Evolutionary conservation across 2,888 invertebrate species (phyloP), one percentile per base, ranked within the genome.

Genomic region (Acrocyrtus sp.): DNA sequence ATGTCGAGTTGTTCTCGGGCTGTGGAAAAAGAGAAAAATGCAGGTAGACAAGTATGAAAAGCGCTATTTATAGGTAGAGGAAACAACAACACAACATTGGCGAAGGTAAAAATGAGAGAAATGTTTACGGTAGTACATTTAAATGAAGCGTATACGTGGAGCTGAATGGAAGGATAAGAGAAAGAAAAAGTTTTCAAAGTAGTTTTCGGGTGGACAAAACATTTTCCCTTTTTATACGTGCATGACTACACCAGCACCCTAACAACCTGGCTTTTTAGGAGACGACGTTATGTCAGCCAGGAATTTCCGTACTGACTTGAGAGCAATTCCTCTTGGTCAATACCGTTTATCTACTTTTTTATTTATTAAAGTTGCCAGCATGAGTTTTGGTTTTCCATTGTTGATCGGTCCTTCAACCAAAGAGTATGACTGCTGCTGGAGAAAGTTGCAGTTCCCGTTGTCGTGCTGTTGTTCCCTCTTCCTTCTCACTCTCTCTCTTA

Each of bases 271-370:
- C 34, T 34, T 34, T 8, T 12, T n/a, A n/a, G 34, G 12, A 34
- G 12, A 34, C 19, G 45, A 45, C 19, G 26, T 29, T 27, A 68
- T 61, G 54, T 68, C 68, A 56, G 60, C 57, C 24, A 53, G 51
- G 41, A 22, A 63, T 65, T 63, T 72, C 34, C 47, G 63, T 24
- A 53, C 58, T 34, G n/a, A n/a, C n/a, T n/a, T n/a, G 24, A 57
- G 45, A 67, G 56, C 58, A 72, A 58, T 72, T 72, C 70, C 58
- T 72, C 70, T 51, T 70, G 70, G 72, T 72, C 63, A 72, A 65
- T 72, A 72, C 65, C 63, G 56, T 58, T 63, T 57, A 72, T 63
- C 62, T 63, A 39, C 53, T 48, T 63, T n/a, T 72, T 72, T 48
- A 70, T 54, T 72, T 65, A 63, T 58, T 56, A 56, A 45, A 57